These are phyloP conservation scores for Paratilapia polleni DNA, from an alignment of 2,113 vertebrate genomes.

Conservation along the genomic window DNA sequence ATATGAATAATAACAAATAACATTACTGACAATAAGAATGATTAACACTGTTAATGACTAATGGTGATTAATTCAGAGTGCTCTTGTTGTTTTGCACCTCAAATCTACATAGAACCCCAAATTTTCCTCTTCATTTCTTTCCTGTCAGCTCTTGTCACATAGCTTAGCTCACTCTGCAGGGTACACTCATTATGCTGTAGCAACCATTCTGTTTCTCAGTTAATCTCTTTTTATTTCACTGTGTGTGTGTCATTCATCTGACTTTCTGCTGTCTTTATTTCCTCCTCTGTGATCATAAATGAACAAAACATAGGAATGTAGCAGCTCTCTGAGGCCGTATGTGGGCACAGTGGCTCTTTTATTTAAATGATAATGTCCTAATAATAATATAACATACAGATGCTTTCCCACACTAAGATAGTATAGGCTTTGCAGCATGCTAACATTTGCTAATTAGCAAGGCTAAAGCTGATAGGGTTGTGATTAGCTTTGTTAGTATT, in stretches of 20 bases:
- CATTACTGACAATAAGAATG: neutral
- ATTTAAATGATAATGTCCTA: neutral
- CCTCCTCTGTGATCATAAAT: neutral
- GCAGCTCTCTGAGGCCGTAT: neutral
- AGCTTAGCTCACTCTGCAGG: constrained; percentile 10
- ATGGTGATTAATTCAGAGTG: constrained; percentile 15
- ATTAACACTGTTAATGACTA: neutral
- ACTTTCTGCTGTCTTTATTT: neutral
- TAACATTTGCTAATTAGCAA: neutral
- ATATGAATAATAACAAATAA: neutral
- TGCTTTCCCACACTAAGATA: neutral
- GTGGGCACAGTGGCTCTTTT: neutral
- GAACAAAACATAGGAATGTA: neutral
- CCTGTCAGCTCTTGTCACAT: neutral
- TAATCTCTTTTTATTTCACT: constrained; percentile 12
- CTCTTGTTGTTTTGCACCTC: neutral
- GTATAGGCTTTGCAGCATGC: neutral
- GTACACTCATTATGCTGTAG: neutral
- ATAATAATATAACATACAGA: neutral
- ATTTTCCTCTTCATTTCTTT: neutral
- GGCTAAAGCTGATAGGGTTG: neutral
- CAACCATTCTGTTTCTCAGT: neutral
- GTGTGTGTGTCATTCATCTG: neutral
- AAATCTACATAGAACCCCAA: neutral
- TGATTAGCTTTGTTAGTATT: neutral